These are phyloP conservation scores for Conus canariensis DNA, from an alignment of 2,888 invertebrate species.

Conservation along the genomic window DNA sequence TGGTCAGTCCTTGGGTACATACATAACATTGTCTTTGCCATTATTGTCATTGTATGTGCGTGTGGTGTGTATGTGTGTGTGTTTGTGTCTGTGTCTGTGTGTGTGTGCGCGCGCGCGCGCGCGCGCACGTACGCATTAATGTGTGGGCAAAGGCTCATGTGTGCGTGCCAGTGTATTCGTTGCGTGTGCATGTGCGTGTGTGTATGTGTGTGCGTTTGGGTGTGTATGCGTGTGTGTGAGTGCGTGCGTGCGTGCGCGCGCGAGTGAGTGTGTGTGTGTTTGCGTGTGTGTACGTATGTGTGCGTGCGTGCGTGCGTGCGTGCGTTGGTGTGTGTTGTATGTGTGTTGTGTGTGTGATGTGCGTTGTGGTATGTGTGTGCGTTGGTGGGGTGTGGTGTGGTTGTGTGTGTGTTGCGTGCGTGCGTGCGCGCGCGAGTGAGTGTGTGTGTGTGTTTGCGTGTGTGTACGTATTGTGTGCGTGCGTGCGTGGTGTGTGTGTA, in stretches of 20 bases:
- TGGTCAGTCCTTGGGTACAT: too few relatives aligned
- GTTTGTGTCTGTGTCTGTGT: neutral
- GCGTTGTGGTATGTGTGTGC: too few relatives aligned
- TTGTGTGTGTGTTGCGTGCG: neutral
- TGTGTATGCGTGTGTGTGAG: too few relatives aligned
- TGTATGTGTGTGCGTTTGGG: neutral
- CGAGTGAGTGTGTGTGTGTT: neutral
- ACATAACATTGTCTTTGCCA: too few relatives aligned
- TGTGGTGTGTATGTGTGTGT: neutral
- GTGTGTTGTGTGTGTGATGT: neutral
- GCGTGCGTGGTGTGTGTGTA: neutral
- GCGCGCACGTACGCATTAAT: too few relatives aligned
- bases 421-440: too few relatives aligned
- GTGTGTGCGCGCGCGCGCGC: too few relatives aligned
- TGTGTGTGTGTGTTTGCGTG: neutral
- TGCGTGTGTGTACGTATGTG: neutral
- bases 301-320: too few relatives aligned
- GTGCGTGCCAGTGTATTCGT: neutral
- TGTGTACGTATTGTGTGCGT: neutral
- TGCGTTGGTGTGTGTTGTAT: neutral
- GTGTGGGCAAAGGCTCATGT: too few relatives aligned
- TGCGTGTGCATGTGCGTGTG: neutral
- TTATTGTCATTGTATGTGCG: too few relatives aligned
- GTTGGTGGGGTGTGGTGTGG: too few relatives aligned
- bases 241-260: too few relatives aligned